Evolutionary conservation across 2,888 invertebrate genomes (phyloP).

Genomic region (Dorcus parallelipipedus): DNA sequence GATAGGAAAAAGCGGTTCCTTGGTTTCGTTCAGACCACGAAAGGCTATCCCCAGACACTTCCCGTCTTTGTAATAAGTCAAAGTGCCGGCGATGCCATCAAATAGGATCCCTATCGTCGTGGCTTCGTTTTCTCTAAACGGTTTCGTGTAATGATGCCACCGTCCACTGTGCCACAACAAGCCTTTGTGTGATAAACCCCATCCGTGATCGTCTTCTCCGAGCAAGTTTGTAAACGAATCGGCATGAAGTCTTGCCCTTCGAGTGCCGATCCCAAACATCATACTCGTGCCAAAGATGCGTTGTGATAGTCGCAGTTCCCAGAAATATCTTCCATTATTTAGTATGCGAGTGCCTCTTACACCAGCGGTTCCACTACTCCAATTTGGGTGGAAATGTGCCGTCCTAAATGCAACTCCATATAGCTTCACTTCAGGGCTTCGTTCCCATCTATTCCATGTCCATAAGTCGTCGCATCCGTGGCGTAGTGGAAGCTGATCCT

Average conservation of each 20-base stretch:
- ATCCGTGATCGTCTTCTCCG: slow-evolving; percentile 67
- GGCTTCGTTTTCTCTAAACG: slow-evolving; percentile 66
- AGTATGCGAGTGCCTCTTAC: slow-evolving; percentile 63
- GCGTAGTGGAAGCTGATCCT: slow-evolving; percentile 38
- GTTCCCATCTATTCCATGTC: slow-evolving; percentile 64
- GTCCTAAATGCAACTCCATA: slow-evolving; percentile 54
- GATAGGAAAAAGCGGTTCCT: slow-evolving; percentile 64
- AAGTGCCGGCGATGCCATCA: slow-evolving; percentile 65
- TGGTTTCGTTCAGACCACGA: slow-evolving; percentile 59
- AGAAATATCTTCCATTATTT: slow-evolving; percentile 63
- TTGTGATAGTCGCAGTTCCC: slow-evolving; percentile 63
- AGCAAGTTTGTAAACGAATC: slow-evolving; percentile 67
- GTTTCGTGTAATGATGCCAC: slow-evolving; percentile 61
- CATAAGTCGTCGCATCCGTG: slow-evolving; percentile 64
- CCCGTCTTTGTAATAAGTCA: slow-evolving; percentile 70
- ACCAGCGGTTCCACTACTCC: slow-evolving; percentile 73
- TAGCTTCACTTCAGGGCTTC: slow-evolving; percentile 57
- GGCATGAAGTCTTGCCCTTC: slow-evolving; percentile 55
- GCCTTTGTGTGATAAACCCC: slow-evolving; percentile 74
- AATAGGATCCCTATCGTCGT: slow-evolving; percentile 66
- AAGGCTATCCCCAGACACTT: slow-evolving; percentile 68
- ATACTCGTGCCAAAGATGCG: slow-evolving; percentile 71
- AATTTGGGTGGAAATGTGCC: slow-evolving; percentile 72
- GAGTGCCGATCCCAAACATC: slow-evolving; percentile 67
- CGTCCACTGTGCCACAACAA: slow-evolving; percentile 65